Conservation (phyloP, 2,888 invertebrate species). For the Lagria hirta region DNA sequence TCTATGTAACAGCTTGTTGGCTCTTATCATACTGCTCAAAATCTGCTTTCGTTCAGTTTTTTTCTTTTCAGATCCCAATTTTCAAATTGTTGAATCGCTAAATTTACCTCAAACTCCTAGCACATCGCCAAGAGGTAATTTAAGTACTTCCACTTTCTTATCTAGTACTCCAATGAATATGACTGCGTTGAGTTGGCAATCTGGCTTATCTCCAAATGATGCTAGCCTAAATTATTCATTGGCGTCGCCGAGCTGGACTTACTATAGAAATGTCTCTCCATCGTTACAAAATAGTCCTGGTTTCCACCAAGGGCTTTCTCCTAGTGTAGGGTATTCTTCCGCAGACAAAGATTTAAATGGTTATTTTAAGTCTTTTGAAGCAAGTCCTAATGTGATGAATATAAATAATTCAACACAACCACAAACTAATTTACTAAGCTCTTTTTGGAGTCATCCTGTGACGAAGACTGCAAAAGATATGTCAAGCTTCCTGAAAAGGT, state of each 20-base stretch:
- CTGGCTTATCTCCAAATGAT: slow-evolving; percentile 45
- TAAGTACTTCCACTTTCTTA: slow-evolving; percentile 16
- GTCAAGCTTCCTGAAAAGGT: slow-evolving; percentile 55
- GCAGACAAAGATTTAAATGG: slow-evolving; percentile 56
- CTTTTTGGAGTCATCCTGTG: slow-evolving; percentile 60
- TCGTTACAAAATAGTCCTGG: slow-evolving; percentile 26
- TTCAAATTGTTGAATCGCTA: slow-evolving; percentile 30
- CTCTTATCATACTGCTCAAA: too few relatives aligned
- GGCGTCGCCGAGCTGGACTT: slow-evolving; percentile 51
- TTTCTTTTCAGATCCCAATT: slow-evolving; percentile 39
- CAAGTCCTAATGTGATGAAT: slow-evolving; percentile 44
- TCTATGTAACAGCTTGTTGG: too few relatives aligned
- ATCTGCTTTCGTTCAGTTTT: too few relatives aligned
- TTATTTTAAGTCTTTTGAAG: slow-evolving; percentile 54
- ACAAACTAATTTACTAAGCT: slow-evolving; percentile 56
- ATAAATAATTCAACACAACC: slow-evolving; percentile 48
- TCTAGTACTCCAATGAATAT: slow-evolving; percentile 47
- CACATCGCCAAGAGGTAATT: slow-evolving; percentile 19
- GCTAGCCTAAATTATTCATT: slow-evolving; percentile 45
- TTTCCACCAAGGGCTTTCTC: slow-evolving; percentile 40
- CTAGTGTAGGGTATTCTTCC: slow-evolving; percentile 47
- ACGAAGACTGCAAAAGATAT: slow-evolving; percentile 56
- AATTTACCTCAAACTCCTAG: slow-evolving; percentile 27
- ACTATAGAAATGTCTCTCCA: slow-evolving; percentile 34
- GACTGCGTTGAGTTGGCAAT: slow-evolving; percentile 51